Conservation (phyloP, 2,888 invertebrate genomes). For the Branchellion lobata region DNA sequence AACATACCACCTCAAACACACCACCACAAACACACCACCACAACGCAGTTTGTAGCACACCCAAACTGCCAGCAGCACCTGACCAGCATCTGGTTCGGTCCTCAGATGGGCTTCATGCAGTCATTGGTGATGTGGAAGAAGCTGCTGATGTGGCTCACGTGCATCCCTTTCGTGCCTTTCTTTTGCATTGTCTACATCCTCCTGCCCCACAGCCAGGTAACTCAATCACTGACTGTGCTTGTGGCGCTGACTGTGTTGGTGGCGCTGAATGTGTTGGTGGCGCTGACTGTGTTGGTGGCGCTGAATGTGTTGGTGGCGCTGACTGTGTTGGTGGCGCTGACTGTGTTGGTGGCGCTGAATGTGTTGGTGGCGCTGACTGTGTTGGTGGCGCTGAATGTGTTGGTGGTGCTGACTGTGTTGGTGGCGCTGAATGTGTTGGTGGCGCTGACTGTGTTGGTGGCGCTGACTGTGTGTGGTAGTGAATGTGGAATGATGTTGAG, state of each 20-base stretch:
- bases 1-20: not conserved
- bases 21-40: no score
- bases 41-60: constrained; percentile 70
- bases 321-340: not conserved
- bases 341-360: not conserved
- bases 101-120: constrained; percentile 68
- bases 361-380: not conserved
- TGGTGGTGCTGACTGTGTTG: not conserved
- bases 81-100: constrained; percentile 71
- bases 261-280: not conserved
- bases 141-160: constrained; percentile 53
- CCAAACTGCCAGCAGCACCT: constrained; percentile 74
- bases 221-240: no score
- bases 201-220: constrained; percentile 61
- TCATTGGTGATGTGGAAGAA: constrained; percentile 64
- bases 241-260: not conserved
- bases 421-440: not conserved
- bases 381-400: not conserved
- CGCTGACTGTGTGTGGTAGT: no score
- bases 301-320: not conserved
- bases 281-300: not conserved
- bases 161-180: constrained; percentile 53
- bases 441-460: no score
- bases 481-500: no score
- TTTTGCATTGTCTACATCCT: constrained; percentile 61